These are phyloP conservation scores for Chelonus formosanus DNA, from an alignment of 2,888 invertebrate genomes.

Conservation along the genomic window DNA sequence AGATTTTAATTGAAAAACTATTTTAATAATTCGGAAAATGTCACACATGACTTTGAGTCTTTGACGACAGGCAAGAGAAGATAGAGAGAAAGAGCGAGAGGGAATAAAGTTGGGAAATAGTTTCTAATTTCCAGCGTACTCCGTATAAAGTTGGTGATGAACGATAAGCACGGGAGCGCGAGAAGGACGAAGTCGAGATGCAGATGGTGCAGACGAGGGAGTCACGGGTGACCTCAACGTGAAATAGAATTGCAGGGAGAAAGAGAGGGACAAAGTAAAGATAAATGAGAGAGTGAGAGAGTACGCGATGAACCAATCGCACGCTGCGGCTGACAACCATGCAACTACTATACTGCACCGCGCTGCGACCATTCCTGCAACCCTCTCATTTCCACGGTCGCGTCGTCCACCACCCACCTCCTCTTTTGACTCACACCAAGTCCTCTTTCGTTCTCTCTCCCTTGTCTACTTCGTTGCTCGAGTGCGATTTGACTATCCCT, in stretches of 20 bases:
- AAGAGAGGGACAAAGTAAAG: slow-evolving; percentile 28
- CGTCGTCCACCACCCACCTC: slow-evolving; percentile 16
- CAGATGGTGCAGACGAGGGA: slow-evolving; percentile 11
- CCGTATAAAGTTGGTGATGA: slow-evolving; percentile 33
- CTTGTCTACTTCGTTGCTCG: slow-evolving; percentile 33
- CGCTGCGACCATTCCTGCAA: slow-evolving; percentile 56
- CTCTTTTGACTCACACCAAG: slow-evolving; percentile 37
- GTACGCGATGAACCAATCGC: slow-evolving; percentile 55
- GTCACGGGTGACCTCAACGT: slow-evolving; percentile 16
- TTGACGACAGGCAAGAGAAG: background rate
- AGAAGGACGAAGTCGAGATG: background rate
- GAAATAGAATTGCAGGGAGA: slow-evolving; percentile 32
- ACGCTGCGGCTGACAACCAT: slow-evolving; percentile 57
- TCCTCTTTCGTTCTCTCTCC: slow-evolving; percentile 43
- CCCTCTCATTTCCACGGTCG: slow-evolving; percentile 45
- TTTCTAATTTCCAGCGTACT: slow-evolving; percentile 31
- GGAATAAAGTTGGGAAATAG: slow-evolving; percentile 12
- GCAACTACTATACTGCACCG: slow-evolving; percentile 54
- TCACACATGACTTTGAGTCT: too few species aligned
- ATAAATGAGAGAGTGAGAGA: slow-evolving; percentile 34
- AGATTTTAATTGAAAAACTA: too few species aligned
- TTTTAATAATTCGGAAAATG: too few species aligned
- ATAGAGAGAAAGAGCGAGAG: slow-evolving; percentile 7
- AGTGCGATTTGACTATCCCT: slow-evolving; percentile 34
- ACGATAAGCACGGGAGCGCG: slow-evolving; percentile 25